Base-by-base conservation (phyloP, 2,888 invertebrate species). In the Desoria tigrina region DNA sequence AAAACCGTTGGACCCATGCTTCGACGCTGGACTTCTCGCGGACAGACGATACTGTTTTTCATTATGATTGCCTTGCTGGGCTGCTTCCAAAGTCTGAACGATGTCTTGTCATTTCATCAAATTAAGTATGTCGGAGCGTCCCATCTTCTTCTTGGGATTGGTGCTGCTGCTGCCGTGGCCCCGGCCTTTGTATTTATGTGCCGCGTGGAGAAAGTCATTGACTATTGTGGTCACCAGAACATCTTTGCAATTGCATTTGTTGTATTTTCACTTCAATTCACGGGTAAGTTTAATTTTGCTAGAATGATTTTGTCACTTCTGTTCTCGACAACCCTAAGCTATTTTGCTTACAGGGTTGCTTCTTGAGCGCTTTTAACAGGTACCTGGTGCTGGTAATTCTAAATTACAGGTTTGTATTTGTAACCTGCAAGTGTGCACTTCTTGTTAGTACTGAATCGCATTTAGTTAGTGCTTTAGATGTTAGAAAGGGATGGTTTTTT, bases 121-220 rank as follows among this genome's bases (percentile, higher is more conserved):
- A 74, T 72, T 32, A 72, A 71, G 39, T 65, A 59, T 53, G 65
- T 68, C 18, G 67, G 65, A 61, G 69, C 69, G 16, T 67, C 69
- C 16, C 59, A 72, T 21, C 57, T 72, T 42, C 69, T 73, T 55
- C 63, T 73, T 55, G 72, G 68, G 21, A 45, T 74, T 49, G 72
- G 70, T 61, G 72, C 72, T 59, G 61, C 74, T 23, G 74, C 72
- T 49, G 66, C 69, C 11, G 69, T 75, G 42, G 61, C 65, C 49
- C 75, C 75, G 42, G 70, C 71, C 54, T 61, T 75, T 37, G 18
- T 74, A 26, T 74, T 74, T 65, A 72, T 74, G 14, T 73, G 64
- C 63, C 63, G 76, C 39, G 76, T 76, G 55, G 74, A 76, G 60
- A 70, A 66, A 72, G 73, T 76, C 64, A 74, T 76, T 56, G 73